phyloP scores from a whole-genome alignment of 1,140 invertebrate species.

The Brachionus sp. region DNA sequence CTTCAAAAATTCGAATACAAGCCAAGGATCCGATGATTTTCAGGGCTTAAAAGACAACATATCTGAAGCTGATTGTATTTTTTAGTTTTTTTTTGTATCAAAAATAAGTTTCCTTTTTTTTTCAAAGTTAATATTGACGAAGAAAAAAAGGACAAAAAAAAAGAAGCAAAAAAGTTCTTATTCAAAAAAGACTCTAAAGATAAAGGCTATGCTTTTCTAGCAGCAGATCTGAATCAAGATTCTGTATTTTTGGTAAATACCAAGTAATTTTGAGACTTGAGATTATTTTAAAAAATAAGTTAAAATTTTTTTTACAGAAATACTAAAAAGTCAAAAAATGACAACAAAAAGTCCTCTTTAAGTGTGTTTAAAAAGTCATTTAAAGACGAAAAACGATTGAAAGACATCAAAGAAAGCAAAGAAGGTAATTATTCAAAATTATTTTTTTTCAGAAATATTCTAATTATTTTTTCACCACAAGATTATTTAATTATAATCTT shows the following conservation, averaged over 20 bases:
- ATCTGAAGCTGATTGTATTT: conserved; percentile 29
- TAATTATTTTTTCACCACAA: too few relatives aligned
- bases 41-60: conserved; percentile 13
- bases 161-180: conserved; percentile 44
- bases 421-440: conserved; percentile 21
- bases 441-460: too few relatives aligned
- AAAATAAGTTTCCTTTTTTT: not conserved
- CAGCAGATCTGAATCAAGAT: conserved; percentile 28
- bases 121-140: conserved; percentile 30
- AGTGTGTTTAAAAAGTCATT: conserved; percentile 45
- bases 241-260: conserved; percentile 40
- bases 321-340: conserved; percentile 17
- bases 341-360: conserved; percentile 12
- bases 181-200: conserved; percentile 45
- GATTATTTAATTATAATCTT: too few relatives aligned
- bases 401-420: conserved; percentile 34
- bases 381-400: conserved; percentile 32
- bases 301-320: not conserved
- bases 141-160: conserved; percentile 23
- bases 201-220: conserved; percentile 28
- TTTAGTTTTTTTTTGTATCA: not conserved
- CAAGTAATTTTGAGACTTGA: conserved; percentile 21
- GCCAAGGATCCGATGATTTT: conserved; percentile 34
- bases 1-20: conserved; percentile 34
- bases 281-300: not conserved